Evolutionary conservation across 2,797 vertebrate genomes (phyloP).

Genomic region (Glyptemys insculpta): DNA sequence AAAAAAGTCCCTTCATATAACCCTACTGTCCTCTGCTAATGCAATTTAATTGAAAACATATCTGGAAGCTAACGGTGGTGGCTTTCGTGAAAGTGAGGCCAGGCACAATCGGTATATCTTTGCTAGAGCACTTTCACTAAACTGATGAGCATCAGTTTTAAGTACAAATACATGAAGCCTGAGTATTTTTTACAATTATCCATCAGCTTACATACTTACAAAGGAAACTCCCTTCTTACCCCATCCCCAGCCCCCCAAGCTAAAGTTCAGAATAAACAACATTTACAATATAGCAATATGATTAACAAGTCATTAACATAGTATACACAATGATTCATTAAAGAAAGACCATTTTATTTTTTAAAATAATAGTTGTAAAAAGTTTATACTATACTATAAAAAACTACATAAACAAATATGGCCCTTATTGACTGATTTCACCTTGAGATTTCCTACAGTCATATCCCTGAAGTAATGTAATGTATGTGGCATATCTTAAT

Average conservation of each 20-base stretch:
- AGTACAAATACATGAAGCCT: not conserved
- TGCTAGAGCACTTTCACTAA: not conserved
- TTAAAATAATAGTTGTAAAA: not conserved
- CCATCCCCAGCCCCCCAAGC: not conserved
- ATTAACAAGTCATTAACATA: not conserved
- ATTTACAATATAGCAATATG: not conserved
- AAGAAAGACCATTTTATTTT: not conserved
- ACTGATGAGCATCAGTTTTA: not conserved
- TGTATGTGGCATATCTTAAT: not conserved
- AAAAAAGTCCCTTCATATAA: constrained; percentile 14
- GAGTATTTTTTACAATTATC: not conserved
- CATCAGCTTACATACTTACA: not conserved
- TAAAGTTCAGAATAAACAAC: not conserved
- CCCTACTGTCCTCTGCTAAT: constrained; percentile 19
- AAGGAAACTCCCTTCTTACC: not conserved
- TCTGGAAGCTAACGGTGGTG: constrained; percentile 37
- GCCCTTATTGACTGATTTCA: not conserved
- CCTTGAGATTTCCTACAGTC: not conserved
- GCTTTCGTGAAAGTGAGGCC: constrained; percentile 11
- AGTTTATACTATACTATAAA: no score
- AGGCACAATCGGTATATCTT: not conserved
- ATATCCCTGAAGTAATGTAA: not conserved
- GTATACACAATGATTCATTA: not conserved
- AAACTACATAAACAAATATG: not conserved
- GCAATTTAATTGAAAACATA: constrained; percentile 34